Evolutionary conservation across 2,888 invertebrate species (phyloP).

Genomic region (Carterocephalus palaemon): DNA sequence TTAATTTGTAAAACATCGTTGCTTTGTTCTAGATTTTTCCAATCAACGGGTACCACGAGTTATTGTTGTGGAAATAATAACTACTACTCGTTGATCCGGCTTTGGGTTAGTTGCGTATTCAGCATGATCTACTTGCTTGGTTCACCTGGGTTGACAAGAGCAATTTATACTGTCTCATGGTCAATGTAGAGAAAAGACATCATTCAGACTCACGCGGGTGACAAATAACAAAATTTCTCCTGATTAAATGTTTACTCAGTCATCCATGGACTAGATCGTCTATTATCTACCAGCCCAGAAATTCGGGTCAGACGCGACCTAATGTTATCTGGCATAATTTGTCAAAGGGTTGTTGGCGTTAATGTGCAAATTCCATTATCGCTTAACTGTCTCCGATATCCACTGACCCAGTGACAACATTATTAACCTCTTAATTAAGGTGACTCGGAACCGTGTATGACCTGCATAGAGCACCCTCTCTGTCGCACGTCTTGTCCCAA

Average conservation of each 20-base stretch:
- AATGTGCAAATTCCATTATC: slow-evolving; percentile 25
- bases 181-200: too few species aligned
- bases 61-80: too few species aligned
- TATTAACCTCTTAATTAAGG: slow-evolving; percentile 32
- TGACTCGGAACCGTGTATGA: slow-evolving; percentile 19
- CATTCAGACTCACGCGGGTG: too few species aligned
- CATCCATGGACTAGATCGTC: too few species aligned
- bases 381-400: slow-evolving; percentile 25
- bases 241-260: too few species aligned
- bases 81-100: too few species aligned
- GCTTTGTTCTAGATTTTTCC: not conserved
- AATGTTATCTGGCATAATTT: slow-evolving; percentile 22
- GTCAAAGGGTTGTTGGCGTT: slow-evolving; percentile 21
- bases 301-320: slow-evolving; percentile 10
- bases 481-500: slow-evolving; percentile 13
- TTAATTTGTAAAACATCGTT: slow-evolving; percentile 7
- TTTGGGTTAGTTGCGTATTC: too few species aligned
- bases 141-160: too few species aligned
- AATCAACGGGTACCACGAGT: not conserved
- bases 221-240: too few species aligned
- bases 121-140: too few species aligned
- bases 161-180: too few species aligned
- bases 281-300: too few species aligned
- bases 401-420: slow-evolving; percentile 28
- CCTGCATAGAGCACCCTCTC: slow-evolving; percentile 11